These are phyloP conservation scores for Heliconius charithonia DNA, from an alignment of 2,888 invertebrate species.

Conservation along the genomic window DNA sequence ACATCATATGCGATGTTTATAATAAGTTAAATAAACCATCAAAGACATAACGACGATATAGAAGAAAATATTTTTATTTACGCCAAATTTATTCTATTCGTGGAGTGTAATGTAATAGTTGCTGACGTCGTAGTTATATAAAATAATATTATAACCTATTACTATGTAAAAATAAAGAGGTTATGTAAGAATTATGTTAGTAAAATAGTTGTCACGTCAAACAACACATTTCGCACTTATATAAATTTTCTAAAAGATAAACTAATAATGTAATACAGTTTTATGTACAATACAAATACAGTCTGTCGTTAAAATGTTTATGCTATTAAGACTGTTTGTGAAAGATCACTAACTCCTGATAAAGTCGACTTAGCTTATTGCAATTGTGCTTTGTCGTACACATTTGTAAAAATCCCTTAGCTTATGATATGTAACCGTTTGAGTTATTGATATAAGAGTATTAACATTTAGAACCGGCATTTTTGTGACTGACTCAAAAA, in stretches of 20 bases:
- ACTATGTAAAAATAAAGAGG: not conserved
- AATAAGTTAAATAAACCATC: not conserved
- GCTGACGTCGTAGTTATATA: not conserved
- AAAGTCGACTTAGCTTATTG: not conserved
- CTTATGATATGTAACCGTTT: too few species aligned
- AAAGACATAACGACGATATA: not conserved
- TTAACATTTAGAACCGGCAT: too few species aligned
- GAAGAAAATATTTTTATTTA: not conserved
- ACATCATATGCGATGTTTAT: slow-evolving; percentile 25
- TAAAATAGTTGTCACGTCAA: slow-evolving; percentile 1
- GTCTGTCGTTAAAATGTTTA: not conserved
- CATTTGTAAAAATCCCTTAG: not conserved
- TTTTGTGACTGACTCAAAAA: too few species aligned
- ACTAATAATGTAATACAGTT: not conserved
- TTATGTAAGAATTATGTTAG: not conserved
- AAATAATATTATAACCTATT: slow-evolving; percentile 15
- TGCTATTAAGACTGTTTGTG: not conserved
- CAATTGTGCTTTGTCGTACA: not conserved
- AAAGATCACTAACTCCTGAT: not conserved
- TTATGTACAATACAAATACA: not conserved
- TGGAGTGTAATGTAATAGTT: slow-evolving; percentile 3
- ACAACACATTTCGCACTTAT: not conserved
- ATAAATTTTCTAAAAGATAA: not conserved
- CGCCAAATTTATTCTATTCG: not conserved
- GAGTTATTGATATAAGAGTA: too few species aligned